Conservation (phyloP, 2,797 vertebrate species). For the Dipus sagitta region DNA sequence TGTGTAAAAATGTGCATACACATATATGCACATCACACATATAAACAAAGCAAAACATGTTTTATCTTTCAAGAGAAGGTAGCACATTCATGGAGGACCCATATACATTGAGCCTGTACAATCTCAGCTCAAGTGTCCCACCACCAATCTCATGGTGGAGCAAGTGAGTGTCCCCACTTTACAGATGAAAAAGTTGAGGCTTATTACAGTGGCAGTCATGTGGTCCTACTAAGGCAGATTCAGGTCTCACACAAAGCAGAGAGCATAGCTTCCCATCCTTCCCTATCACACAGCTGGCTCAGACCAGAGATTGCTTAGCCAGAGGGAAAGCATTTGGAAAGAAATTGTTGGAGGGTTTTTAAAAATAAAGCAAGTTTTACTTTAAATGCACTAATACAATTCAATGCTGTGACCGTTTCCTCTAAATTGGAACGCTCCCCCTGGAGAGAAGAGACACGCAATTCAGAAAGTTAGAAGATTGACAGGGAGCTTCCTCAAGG, state of each 20-base stretch:
- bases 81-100: not conserved
- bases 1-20: no score
- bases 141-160: not conserved
- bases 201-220: not conserved
- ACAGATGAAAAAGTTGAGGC: not conserved
- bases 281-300: not conserved
- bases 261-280: not conserved
- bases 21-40: no score
- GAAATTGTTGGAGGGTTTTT: not conserved
- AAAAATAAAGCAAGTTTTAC: conserved; percentile 32
- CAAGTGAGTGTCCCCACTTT: not conserved
- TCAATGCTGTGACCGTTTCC: not conserved
- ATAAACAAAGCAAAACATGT: not conserved
- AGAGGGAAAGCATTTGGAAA: not conserved
- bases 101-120: not conserved
- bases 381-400: not conserved
- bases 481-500: not conserved
- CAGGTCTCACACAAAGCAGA: not conserved
- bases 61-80: not conserved
- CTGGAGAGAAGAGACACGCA: not conserved
- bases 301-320: not conserved
- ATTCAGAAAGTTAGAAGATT: not conserved
- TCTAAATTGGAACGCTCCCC: not conserved
- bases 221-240: not conserved
- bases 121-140: not conserved